Percentiles rank a stretch among this genome's conserved stretches.
Evolutionary conservation across 1,140 invertebrate species (phyloP).

Genomic region (Prorops nasuta): DNA sequence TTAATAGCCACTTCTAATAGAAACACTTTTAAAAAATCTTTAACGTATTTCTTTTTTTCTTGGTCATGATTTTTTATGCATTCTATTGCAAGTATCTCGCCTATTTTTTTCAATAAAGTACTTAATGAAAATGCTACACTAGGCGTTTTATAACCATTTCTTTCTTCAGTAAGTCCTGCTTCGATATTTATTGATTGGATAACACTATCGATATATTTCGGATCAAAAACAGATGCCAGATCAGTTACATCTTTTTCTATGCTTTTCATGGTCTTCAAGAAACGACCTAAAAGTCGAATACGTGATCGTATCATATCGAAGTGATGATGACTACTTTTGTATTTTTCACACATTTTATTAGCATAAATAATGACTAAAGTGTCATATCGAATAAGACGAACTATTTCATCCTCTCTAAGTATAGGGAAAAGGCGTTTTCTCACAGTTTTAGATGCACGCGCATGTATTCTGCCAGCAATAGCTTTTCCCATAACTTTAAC

Average conservation of each 20-base stretch:
- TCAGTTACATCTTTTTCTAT: conserved; percentile 8
- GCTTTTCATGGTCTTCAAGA: conserved; percentile 7
- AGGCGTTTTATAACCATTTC: background rate
- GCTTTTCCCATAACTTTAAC: background rate
- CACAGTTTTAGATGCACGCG: conserved; percentile 7
- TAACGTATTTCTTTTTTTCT: too few species aligned
- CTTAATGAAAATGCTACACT: conserved; percentile 3
- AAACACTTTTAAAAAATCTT: too few species aligned
- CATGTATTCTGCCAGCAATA: conserved; percentile 11
- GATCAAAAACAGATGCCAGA: conserved; percentile 16
- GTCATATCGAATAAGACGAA: conserved; percentile 17
- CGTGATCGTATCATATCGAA: conserved; percentile 14
- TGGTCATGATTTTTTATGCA: too few species aligned
- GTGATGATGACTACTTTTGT: conserved; percentile 1
- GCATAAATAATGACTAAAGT: conserved; percentile 12
- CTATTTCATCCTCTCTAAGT: conserved; percentile 16
- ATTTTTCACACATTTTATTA: conserved; percentile 19
- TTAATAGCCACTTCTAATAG: too few species aligned
- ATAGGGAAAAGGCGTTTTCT: conserved; percentile 9
- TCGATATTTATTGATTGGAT: conserved; percentile 7
- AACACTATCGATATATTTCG: conserved; percentile 11
- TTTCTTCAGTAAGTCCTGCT: conserved; percentile 3
- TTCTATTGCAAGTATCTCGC: too few species aligned
- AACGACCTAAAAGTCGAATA: conserved; percentile 11
- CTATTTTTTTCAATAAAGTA: too few species aligned